Base-by-base conservation (phyloP, 1,140 invertebrate genomes). In the Pararge aegeria region DNA sequence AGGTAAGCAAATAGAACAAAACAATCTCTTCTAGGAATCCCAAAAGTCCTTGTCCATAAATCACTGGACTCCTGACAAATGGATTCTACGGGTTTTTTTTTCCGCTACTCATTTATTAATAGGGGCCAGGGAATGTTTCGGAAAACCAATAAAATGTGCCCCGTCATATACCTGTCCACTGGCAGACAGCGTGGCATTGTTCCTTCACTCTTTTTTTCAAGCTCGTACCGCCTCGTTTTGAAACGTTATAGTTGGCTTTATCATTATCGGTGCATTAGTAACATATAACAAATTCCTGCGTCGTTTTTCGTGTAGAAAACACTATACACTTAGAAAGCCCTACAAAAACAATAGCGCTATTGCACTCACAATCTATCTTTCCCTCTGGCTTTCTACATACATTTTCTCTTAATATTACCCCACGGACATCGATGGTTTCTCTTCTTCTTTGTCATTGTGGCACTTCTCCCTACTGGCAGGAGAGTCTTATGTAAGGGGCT, bases 91-190 rank as follows among this genome's bases (percentile, higher is more conserved):
- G 75, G 70, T 76, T 87, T 89, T 89, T n/a, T 88, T 85, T 83
- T 75, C 69, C 71, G 68, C 75, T 78, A 81, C 83, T 89, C 86
- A 89, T 87, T 89, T 89, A 89, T 89, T 87, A 87, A 89, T 89
- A 87, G 82, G 38, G 77, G 70, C 82, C 80, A 61, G 73, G 71
- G 83, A 86, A 89, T 86, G 80, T 85, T 89, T 89, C 82, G 83
- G 83, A 87, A 89, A 89, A 89, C 86, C 82, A 86, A 89, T 89
- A 89, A 87, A 87, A 89, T 87, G 78, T 76, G 86, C 86, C 83
- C 78, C 76, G 83, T 89, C 86, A 89, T 89, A 89, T 89, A 89
- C 86, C 86, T 89, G 86, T 89, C 81, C 66, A 66, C 64, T 52
- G 76, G 64, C 82, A 89, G 86, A 89, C 86, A 79, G 86, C 86